phyloP scores from a whole-genome alignment of 1,140 invertebrate genomes.

The Diplogasteroides magnus region DNA sequence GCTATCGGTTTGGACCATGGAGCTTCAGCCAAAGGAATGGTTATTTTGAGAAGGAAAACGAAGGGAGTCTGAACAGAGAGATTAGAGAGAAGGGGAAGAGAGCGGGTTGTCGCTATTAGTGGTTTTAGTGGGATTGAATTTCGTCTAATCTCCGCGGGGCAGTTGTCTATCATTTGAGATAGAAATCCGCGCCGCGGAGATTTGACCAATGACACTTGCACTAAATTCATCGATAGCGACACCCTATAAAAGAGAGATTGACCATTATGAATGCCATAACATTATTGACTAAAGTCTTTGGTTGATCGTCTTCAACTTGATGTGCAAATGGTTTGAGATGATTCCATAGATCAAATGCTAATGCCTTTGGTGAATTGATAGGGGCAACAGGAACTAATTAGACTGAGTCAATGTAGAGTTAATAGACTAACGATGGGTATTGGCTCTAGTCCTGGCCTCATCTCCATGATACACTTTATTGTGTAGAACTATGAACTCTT shows the following conservation, averaged over 20 bases:
- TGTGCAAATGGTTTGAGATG: constrained; percentile 24
- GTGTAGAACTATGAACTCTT: too few relatives aligned
- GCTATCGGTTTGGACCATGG: neutral
- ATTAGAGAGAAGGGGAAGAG: neutral
- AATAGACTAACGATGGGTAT: too few relatives aligned
- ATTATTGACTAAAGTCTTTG: constrained; percentile 16
- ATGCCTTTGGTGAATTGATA: too few relatives aligned
- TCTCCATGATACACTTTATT: too few relatives aligned
- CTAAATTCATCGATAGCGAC: too few relatives aligned
- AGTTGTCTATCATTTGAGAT: too few relatives aligned
- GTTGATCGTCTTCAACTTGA: constrained; percentile 7
- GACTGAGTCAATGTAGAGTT: too few relatives aligned
- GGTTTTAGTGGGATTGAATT: neutral
- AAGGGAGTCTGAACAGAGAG: neutral
- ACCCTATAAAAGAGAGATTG: neutral
- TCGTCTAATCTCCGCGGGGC: neutral
- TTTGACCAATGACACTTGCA: neutral
- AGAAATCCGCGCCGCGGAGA: too few relatives aligned
- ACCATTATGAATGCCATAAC: constrained; percentile 8
- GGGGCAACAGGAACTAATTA: too few relatives aligned
- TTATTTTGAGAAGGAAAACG: neutral
- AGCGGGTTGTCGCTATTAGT: neutral
- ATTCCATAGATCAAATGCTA: constrained; percentile 11
- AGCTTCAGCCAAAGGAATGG: neutral
- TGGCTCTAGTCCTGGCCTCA: too few relatives aligned